Evolutionary conservation across 2,888 invertebrate genomes (phyloP), one percentile per base, ranked within the genome.

Genomic region (Chloroclystis v-ata): DNA sequence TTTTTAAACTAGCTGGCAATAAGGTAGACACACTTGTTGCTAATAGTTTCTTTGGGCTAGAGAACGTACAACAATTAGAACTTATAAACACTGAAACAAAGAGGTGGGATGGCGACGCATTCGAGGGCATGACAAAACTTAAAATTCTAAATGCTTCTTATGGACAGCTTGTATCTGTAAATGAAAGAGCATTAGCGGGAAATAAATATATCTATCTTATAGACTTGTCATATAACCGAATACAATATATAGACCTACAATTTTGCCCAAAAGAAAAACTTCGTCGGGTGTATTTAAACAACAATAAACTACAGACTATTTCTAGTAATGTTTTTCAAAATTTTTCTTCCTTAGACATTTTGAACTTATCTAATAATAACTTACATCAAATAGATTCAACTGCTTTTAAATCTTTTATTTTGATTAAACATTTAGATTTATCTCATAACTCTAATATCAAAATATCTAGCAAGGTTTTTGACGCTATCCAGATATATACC

Each of bases 31-130:
- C 33, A 4, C 29, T 49, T 1, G 4, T 37, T 9, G 25, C 43
- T 8, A 44, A 49, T 25, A 37, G 35, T 1, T 49, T 49, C 28
- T 40, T 29, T 37, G 48, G 48, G 3, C 43, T 49, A 30, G 48
- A 49, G 16, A 43, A 44, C 10, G 28, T 49, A 5, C n/a, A 37
- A 11, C n/a, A 40, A 10, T 35, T 49, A 28, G 40, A 44, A n/a
- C 12, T 49, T 3, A 25, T 37, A 9, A 30, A 44, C 7, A 43
- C 48, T 6, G 40, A 49, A 0, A 16, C 35, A 10, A 26, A 10
- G 2, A 12, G 10, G 30, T 49, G 39, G 39, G 43, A 44, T 2
- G 43, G 28, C 11, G 39, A 40, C 4, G 40, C 43, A 10, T 10
- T 49, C 20, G 26, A 40, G 1, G 48, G 48, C 1, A 16, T 44